Base-by-base conservation (phyloP, 2,888 invertebrate genomes). In the Papilio demoleus region DNA sequence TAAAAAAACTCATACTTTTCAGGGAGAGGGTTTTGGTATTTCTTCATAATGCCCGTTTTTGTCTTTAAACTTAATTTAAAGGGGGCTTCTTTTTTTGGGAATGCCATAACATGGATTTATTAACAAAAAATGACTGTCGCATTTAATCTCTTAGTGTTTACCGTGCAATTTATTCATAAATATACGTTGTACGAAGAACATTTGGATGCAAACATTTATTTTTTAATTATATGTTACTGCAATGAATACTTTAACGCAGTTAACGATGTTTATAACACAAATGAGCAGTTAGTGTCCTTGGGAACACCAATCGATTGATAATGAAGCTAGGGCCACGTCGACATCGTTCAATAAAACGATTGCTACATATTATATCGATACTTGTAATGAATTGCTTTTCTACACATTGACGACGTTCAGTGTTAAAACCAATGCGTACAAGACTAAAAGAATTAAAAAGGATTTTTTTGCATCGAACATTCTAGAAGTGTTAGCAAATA, bases 211-310 rank as follows among this genome's bases (percentile, higher is more conserved):
- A 12, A 47, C 17, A 47, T 24, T 12, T 17, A 47, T 24, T 14
- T 50, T 27, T 6, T 27, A 14, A 17, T 2, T 8, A 31, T n/a
- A 50, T 6, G n/a, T n/a, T n/a, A n/a, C 40, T 12, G 17, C 5
- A 53, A 42, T 11, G n/a, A n/a, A 17, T 27, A 24, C 24, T 62
- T 31, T 62, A 0, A 19, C 40, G n/a, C 60, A 19, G 62, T 45
- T 62, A 45, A 45, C 45, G 45, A 45, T 12, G 27, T 24, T 8
- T 34, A 24, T 59, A 59, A 47, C 27, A 61, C 40, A 31, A 42
- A 62, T 50, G 31, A 61, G 19, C 47, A 60, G 27, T 62, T 67
- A 5, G 53, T n/a, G 67, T 68, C 67, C 67, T 68, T 63, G 62
- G 45, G n/a, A 22, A 34, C n/a, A n/a, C n/a, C 3, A 45, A 66